phyloP scores from a whole-genome alignment of 2,888 invertebrate genomes.

The Drosophila parthenogenetica region DNA sequence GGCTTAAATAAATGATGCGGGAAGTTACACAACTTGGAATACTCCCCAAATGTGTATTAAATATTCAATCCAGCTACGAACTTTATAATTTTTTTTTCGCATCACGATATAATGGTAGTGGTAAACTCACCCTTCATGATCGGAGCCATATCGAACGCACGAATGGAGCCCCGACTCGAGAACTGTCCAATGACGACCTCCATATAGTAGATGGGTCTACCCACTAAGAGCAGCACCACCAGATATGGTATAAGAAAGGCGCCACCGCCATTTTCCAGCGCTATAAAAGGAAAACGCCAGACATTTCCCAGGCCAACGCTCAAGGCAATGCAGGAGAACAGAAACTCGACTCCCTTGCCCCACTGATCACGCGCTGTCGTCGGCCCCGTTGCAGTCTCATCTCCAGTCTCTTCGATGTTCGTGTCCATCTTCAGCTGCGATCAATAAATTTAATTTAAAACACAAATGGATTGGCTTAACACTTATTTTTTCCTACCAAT shows the following conservation, averaged over 20 bases:
- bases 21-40: too few relatives aligned
- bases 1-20: too few relatives aligned
- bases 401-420: conserved; percentile 14
- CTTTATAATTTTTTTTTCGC: too few relatives aligned
- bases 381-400: background rate
- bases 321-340: conserved; percentile 87
- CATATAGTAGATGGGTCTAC: conserved; percentile 89
- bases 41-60: too few relatives aligned
- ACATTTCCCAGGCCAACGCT: conserved; percentile 89
- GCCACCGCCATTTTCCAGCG: conserved; percentile 89
- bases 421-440: conserved; percentile 46
- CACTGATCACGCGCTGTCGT: conserved; percentile 85
- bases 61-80: too few relatives aligned
- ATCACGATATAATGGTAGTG: too few relatives aligned
- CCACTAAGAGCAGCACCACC: conserved; percentile 88
- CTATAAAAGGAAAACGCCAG: conserved; percentile 89
- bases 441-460: background rate
- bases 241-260: conserved; percentile 89
- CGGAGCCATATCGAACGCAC: conserved; percentile 88
- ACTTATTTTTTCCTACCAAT: conserved; percentile 53
- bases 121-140: conserved; percentile 88
- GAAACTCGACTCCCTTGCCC: conserved; percentile 88
- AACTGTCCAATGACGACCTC: conserved; percentile 91
- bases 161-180: conserved; percentile 88
- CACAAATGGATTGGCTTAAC: background rate